Conservation (phyloP, 2,113 vertebrate species). For the Seriola aureovittata region DNA sequence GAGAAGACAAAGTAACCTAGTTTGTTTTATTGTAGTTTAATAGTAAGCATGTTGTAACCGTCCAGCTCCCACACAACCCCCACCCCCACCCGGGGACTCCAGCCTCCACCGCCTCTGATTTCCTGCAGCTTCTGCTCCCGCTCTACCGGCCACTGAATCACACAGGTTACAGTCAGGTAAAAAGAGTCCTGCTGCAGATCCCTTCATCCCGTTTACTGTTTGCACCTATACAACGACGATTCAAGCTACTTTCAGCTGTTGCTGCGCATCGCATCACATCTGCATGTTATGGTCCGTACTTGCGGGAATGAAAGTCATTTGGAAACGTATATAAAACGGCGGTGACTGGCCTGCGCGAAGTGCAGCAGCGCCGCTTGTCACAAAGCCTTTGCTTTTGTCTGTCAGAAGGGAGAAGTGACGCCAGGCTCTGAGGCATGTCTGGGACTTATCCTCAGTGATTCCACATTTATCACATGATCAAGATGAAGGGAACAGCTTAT, state of each 20-base stretch:
- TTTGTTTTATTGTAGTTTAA: slow-evolving; percentile 26
- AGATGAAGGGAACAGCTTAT: slow-evolving; percentile 77
- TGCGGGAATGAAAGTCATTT: slow-evolving; percentile 17
- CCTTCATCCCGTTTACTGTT: slow-evolving; percentile 19
- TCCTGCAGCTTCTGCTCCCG: neutral
- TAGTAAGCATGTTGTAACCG: neutral
- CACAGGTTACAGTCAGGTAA: slow-evolving; percentile 17
- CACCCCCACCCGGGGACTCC: neutral
- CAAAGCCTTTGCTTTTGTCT: slow-evolving; percentile 57
- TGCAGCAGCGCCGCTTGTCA: slow-evolving; percentile 65
- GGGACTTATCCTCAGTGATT: slow-evolving; percentile 70
- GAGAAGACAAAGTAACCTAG: neutral
- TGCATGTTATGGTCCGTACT: neutral
- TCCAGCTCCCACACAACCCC: slow-evolving; percentile 14
- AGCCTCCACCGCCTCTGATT: neutral
- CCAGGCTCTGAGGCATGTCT: slow-evolving; percentile 80
- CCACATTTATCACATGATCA: slow-evolving; percentile 73
- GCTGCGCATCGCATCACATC: neutral
- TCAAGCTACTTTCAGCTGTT: neutral
- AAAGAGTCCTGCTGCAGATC: neutral
- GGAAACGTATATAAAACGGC: slow-evolving; percentile 16
- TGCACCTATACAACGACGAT: neutral
- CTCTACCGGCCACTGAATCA: slow-evolving; percentile 2
- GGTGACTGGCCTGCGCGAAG: slow-evolving; percentile 20
- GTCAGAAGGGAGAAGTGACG: slow-evolving; percentile 69